These are phyloP conservation scores for Matsumurasca onukii DNA, from an alignment of 1,140 invertebrate species.

Conservation along the genomic window DNA sequence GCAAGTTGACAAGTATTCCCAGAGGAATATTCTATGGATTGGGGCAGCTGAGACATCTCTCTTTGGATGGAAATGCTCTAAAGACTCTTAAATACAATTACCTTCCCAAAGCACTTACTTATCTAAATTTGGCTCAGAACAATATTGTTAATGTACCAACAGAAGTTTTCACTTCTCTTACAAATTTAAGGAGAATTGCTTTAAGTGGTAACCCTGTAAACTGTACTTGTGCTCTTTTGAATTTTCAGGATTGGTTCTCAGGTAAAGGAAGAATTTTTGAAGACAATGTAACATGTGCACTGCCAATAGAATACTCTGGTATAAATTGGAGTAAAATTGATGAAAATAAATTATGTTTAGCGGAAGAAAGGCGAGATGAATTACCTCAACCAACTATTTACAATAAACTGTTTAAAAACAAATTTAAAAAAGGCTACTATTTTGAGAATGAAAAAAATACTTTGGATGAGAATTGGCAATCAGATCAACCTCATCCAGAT, in stretches of 20 bases:
- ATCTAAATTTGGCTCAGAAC: conserved; percentile 39
- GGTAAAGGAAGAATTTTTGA: conserved; percentile 36
- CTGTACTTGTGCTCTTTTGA: conserved; percentile 40
- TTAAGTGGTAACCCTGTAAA: conserved; percentile 41
- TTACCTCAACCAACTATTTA: not conserved
- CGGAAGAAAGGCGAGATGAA: conserved; percentile 25
- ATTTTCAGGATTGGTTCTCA: conserved; percentile 41
- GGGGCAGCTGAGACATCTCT: conserved; percentile 34
- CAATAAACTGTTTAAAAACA: conserved; percentile 1
- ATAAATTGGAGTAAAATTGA: conserved; percentile 36
- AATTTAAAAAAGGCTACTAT: conserved; percentile 23
- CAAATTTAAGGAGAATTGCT: conserved; percentile 36
- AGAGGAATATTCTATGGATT: conserved; percentile 33
- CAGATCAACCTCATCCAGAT: conserved; percentile 7
- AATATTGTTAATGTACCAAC: conserved; percentile 39
- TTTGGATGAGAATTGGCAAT: conserved; percentile 15
- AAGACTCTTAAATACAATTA: conserved; percentile 36
- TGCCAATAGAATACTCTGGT: conserved; percentile 36
- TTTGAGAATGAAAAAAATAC: conserved; percentile 27
- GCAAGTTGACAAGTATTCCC: conserved; percentile 36
- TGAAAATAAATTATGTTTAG: conserved; percentile 40
- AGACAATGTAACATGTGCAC: conserved; percentile 37
- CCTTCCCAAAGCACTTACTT: conserved; percentile 37
- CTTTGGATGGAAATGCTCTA: conserved; percentile 38
- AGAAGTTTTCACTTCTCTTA: conserved; percentile 34